A percentile compares a stretch with the other conserved stretches of the same genome.
Evolutionary conservation across 2,797 vertebrate genomes (phyloP).

Genomic region (Aldrovandia affinis): DNA sequence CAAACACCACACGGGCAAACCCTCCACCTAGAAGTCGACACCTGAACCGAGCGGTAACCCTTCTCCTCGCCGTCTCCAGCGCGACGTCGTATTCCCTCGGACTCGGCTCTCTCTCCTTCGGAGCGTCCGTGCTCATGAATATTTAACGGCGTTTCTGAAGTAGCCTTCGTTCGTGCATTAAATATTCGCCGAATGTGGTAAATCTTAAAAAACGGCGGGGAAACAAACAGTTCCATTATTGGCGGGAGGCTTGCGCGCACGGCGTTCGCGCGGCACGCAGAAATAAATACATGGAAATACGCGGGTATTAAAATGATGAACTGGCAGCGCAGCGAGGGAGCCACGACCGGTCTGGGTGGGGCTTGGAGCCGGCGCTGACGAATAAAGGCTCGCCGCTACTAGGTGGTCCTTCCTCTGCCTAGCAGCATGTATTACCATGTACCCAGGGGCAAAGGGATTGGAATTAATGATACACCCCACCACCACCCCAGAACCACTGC

Average conservation of each 20-base stretch:
- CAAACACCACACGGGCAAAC: neutral
- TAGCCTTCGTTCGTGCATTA: conserved; percentile 20
- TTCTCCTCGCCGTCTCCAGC: neutral
- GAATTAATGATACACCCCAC: conserved; percentile 54
- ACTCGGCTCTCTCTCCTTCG: neutral
- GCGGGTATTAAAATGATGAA: conserved; percentile 46
- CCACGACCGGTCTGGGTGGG: neutral
- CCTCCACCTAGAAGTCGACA: neutral
- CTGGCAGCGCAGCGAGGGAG: conserved; percentile 32
- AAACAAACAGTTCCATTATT: conserved; percentile 51
- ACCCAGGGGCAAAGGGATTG: conserved; percentile 40
- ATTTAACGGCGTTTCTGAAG: conserved; percentile 28
- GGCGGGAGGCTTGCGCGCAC: neutral
- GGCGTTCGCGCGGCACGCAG: neutral
- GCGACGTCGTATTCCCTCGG: neutral
- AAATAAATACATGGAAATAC: conserved; percentile 45
- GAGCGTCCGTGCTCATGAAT: conserved; percentile 35
- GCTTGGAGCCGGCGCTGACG: neutral
- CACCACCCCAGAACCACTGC: neutral
- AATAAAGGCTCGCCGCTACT: conserved; percentile 2
- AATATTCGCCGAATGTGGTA: conserved; percentile 36
- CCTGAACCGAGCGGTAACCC: neutral
- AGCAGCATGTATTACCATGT: neutral
- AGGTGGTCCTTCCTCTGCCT: conserved; percentile 15
- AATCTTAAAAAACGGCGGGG: conserved; percentile 23